These are phyloP conservation scores for Gila robusta DNA, from an alignment of 2,797 vertebrate species.

Conservation along the genomic window DNA sequence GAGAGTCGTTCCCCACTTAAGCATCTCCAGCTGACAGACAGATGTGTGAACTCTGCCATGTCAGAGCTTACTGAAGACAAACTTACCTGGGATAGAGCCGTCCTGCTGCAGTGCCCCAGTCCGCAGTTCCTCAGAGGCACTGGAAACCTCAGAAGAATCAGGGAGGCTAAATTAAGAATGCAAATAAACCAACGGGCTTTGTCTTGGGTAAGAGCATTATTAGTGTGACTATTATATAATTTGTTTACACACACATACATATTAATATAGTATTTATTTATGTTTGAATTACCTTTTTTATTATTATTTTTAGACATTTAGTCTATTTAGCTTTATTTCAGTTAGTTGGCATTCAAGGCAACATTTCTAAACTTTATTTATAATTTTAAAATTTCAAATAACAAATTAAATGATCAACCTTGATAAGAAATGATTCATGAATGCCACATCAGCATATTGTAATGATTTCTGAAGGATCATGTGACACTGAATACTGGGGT, in stretches of 20 bases:
- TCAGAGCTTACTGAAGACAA: conserved; percentile 24
- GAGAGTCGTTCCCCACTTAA: conserved; percentile 67
- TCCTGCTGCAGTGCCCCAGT: conserved; percentile 59
- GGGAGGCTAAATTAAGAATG: conserved; percentile 12
- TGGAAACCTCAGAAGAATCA: conserved; percentile 39
- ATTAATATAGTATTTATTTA: no score
- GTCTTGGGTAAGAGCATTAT: conserved; percentile 57
- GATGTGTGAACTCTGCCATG: background rate
- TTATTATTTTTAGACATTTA: background rate
- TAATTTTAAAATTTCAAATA: background rate
- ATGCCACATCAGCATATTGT: background rate
- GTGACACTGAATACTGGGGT: background rate
- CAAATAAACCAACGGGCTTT: background rate
- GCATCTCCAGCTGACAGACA: background rate
- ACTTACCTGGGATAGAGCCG: conserved; percentile 40
- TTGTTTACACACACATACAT: background rate
- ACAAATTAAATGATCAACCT: background rate
- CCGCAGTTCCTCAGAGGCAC: conserved; percentile 48
- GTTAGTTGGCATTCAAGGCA: background rate
- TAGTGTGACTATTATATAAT: background rate
- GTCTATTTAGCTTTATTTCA: background rate
- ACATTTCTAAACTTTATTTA: background rate
- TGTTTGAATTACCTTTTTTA: background rate
- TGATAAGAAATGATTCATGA: background rate
- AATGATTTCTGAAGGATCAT: background rate